A percentile compares a stretch with the other conserved stretches of the same genome.
Evolutionary conservation across 2,797 vertebrate species (phyloP).

Genomic region (Spatula clypeata): DNA sequence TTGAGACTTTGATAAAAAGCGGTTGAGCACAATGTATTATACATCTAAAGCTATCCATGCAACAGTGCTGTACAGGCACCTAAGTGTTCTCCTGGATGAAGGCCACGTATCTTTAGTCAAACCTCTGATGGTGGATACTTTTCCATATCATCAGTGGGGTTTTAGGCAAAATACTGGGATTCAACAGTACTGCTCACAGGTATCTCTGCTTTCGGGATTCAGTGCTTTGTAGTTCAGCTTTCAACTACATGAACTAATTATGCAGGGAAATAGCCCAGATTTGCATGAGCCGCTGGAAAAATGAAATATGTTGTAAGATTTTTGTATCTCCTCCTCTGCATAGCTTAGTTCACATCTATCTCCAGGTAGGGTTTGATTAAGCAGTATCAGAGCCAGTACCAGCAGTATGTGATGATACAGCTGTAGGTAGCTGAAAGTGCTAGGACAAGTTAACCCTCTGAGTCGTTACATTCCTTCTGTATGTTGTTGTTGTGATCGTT

Average conservation of each 20-base stretch:
- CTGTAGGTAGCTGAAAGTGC: background rate
- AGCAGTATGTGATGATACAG: background rate
- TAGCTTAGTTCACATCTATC: background rate
- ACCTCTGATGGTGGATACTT: background rate
- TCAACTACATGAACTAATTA: background rate
- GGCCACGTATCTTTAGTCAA: background rate
- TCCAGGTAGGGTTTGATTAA: conserved; percentile 1
- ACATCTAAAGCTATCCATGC: background rate
- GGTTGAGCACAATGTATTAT: background rate
- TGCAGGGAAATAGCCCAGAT: conserved; percentile 29
- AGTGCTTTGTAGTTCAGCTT: conserved; percentile 29
- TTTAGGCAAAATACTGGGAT: background rate
- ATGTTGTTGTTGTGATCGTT: background rate
- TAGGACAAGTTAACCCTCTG: background rate
- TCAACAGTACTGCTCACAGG: background rate
- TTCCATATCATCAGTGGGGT: fast-evolving
- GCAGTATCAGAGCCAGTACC: background rate
- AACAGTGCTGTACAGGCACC: background rate
- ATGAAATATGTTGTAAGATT: background rate
- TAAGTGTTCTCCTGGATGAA: background rate
- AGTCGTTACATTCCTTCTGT: background rate
- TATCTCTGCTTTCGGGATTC: background rate
- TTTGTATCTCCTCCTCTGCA: background rate
- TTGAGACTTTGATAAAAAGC: background rate
- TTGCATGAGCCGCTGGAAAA: conserved; percentile 24